These are phyloP conservation scores for Streptopelia turtur DNA, from an alignment of 2,797 vertebrate genomes.

Conservation along the genomic window DNA sequence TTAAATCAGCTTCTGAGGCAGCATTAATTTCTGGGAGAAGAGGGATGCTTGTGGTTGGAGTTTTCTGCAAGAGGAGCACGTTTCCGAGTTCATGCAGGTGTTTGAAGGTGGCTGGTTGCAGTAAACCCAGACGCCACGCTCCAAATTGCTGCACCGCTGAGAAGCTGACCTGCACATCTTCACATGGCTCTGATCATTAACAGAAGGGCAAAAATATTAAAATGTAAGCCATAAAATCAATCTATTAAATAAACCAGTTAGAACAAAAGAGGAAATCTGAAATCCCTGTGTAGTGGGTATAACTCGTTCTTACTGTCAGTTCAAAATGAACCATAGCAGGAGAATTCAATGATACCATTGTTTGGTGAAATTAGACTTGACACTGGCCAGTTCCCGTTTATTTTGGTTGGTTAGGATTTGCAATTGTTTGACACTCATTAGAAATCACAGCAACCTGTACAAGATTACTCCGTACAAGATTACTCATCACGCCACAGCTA, in stretches of 20 bases:
- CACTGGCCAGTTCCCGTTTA: neutral
- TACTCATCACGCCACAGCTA: slow-evolving; percentile 52
- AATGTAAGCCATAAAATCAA: neutral
- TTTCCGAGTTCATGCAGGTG: neutral
- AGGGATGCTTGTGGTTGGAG: neutral
- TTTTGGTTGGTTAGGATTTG: slow-evolving; percentile 35
- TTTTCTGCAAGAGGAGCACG: neutral
- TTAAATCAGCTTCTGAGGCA: slow-evolving; percentile 13
- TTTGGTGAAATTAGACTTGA: slow-evolving; percentile 19
- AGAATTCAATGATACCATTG: neutral
- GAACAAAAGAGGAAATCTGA: neutral
- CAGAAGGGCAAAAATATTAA: neutral
- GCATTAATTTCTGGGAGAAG: slow-evolving; percentile 7
- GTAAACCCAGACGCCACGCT: neutral
- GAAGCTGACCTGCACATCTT: neutral
- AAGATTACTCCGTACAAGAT: neutral
- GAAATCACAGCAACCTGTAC: slow-evolving; percentile 12
- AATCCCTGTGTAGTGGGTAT: neutral
- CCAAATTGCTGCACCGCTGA: neutral
- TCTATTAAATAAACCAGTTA: neutral
- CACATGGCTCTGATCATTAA: neutral
- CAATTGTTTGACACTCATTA: slow-evolving; percentile 39
- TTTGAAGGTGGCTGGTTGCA: neutral
- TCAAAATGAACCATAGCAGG: neutral
- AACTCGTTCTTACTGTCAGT: neutral